Percentiles rank a stretch among this genome's conserved stretches.
Evolutionary conservation across 30 jellyfish, hydroid and myxozoan genomes (phyloP).

Genomic region (Hydra vulgaris): DNA sequence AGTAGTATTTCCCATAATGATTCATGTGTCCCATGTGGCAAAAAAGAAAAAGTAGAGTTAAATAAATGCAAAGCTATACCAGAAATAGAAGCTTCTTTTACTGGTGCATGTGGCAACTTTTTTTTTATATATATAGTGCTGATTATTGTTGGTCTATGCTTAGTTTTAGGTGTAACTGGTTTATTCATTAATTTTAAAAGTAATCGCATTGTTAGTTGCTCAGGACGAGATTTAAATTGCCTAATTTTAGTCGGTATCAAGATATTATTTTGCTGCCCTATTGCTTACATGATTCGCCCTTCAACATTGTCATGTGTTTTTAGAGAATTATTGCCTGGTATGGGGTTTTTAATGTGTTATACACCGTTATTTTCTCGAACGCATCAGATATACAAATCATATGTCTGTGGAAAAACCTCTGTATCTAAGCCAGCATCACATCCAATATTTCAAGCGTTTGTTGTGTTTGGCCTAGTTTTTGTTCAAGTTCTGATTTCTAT

Average conservation of each 20-base stretch:
- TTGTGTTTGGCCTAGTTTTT: constrained; percentile 37
- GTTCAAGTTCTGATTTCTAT: constrained; percentile 38
- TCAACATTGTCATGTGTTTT: constrained; percentile 32
- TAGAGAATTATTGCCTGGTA: constrained; percentile 48
- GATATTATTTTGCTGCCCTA: constrained; percentile 31
- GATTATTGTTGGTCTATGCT: constrained; percentile 33
- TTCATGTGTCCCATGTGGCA: constrained; percentile 36
- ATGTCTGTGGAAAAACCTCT: constrained; percentile 35
- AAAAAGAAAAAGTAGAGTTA: constrained; percentile 30
- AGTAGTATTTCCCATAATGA: constrained; percentile 27
- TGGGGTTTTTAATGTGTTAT: constrained; percentile 33
- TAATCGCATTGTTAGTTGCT: constrained; percentile 55
- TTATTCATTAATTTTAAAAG: constrained; percentile 35
- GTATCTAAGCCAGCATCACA: constrained; percentile 39
- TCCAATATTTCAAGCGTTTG: constrained; percentile 43
- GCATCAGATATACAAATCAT: constrained; percentile 41
- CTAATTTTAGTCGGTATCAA: constrained; percentile 53
- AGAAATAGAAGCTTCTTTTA: not conserved
- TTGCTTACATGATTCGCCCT: constrained; percentile 37
- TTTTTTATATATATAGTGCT: constrained; percentile 30
- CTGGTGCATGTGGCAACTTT: not conserved
- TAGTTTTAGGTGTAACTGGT: constrained; percentile 28
- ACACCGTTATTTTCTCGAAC: constrained; percentile 59
- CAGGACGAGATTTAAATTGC: constrained; percentile 71
- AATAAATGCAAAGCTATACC: constrained; percentile 33